Conservation (phyloP, 2,113 vertebrate species). For the Tichodroma muraria region DNA sequence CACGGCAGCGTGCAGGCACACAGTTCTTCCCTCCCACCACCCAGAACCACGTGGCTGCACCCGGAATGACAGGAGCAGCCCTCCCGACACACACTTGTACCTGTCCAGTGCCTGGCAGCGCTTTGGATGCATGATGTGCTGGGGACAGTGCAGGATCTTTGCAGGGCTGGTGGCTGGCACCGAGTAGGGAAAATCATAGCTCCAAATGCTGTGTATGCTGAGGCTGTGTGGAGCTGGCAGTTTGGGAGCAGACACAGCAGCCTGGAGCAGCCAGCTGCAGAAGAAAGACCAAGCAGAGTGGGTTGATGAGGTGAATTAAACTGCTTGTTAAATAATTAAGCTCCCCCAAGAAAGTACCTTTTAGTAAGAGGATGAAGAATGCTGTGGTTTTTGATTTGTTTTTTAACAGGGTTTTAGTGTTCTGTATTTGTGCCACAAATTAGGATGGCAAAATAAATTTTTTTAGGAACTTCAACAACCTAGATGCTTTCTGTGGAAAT, state of each 20-base stretch:
- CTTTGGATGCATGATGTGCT: not conserved
- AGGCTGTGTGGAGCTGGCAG: not conserved
- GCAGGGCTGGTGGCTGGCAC: not conserved
- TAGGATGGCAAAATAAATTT: not conserved
- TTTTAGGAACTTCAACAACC: not conserved
- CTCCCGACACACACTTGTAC: no score
- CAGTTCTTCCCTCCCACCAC: not conserved
- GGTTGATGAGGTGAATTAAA: not conserved
- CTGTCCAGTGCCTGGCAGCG: not conserved
- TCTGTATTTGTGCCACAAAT: not conserved
- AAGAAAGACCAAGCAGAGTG: not conserved
- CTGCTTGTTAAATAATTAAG: not conserved
- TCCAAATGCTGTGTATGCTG: not conserved
- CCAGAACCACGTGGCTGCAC: not conserved
- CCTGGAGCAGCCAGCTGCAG: not conserved
- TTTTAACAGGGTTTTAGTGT: not conserved
- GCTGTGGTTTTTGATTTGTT: not conserved
- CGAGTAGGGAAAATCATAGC: not conserved
- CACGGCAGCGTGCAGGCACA: fast-evolving
- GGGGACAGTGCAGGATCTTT: not conserved
- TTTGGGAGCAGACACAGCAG: not conserved
- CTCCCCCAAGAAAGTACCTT: not conserved
- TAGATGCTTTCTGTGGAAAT: not conserved
- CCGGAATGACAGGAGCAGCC: not conserved
- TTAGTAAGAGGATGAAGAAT: not conserved